Percentiles rank a stretch among this genome's conserved stretches.
Conservation (phyloP, 2,797 vertebrate species). For the Chrysocyon brachyurus region DNA sequence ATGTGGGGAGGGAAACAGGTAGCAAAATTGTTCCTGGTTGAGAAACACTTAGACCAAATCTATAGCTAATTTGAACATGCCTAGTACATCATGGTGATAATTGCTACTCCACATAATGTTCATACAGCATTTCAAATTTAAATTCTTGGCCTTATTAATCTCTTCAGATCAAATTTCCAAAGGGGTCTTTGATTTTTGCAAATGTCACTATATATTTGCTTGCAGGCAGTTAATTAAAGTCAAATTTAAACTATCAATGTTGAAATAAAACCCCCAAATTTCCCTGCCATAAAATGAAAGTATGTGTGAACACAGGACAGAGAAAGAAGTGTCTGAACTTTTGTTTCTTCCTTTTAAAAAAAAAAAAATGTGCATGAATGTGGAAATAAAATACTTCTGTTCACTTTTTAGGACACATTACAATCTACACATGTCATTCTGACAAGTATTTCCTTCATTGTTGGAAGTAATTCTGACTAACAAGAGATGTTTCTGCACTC, state of each 20-base stretch:
- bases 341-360: neutral
- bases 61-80: slow-evolving; percentile 5
- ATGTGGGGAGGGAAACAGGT: neutral
- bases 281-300: neutral
- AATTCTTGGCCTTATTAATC: slow-evolving; percentile 44
- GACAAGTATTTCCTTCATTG: slow-evolving; percentile 78
- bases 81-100: neutral
- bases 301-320: neutral
- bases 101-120: neutral
- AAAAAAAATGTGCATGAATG: neutral
- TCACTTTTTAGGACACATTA: slow-evolving; percentile 59
- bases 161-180: slow-evolving; percentile 57
- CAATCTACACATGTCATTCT: slow-evolving; percentile 67
- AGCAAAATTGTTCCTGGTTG: neutral
- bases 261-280: slow-evolving; percentile 51
- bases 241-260: slow-evolving; percentile 16
- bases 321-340: neutral
- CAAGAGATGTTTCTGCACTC: slow-evolving; percentile 58
- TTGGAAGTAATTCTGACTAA: slow-evolving; percentile 84
- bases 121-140: slow-evolving; percentile 49
- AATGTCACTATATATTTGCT: slow-evolving; percentile 39
- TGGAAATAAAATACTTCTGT: slow-evolving; percentile 34
- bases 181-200: slow-evolving; percentile 35
- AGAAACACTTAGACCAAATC: slow-evolving; percentile 24
- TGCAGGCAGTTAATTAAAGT: slow-evolving; percentile 44